Percentiles rank a stretch among this genome's conserved stretches.
phyloP scores from a whole-genome alignment of 2,888 invertebrate genomes.

The Petrolisthes cinctipes region DNA sequence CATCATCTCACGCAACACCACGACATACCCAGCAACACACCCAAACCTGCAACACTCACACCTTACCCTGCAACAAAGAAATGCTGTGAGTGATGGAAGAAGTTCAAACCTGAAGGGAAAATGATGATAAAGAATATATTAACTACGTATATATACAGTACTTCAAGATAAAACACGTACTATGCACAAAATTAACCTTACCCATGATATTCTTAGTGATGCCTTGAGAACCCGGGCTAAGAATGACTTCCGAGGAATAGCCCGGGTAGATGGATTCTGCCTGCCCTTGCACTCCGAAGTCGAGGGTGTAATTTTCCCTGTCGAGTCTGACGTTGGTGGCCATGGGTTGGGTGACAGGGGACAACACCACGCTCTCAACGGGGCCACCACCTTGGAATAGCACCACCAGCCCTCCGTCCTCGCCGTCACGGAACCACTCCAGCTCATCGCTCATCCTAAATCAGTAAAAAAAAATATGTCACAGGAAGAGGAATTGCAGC shows the following conservation, averaged over 20 bases:
- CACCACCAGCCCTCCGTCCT: conserved; percentile 43
- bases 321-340: conserved; percentile 45
- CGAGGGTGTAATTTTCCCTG: background rate
- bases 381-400: conserved; percentile 13
- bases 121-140: too few species aligned
- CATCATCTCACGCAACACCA: too few species aligned
- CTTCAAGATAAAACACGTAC: background rate
- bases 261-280: conserved; percentile 28
- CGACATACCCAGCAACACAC: too few species aligned
- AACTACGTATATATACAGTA: too few species aligned
- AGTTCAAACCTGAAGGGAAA: too few species aligned
- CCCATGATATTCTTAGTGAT: conserved; percentile 47
- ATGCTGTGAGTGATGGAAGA: too few species aligned
- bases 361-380: conserved; percentile 38
- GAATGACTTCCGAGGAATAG: conserved; percentile 31
- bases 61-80: too few species aligned
- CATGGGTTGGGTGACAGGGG: conserved; percentile 41
- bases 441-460: conserved; percentile 4
- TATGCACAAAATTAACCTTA: background rate
- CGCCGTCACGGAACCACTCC: conserved; percentile 35
- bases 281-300: conserved; percentile 47
- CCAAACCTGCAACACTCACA: too few species aligned
- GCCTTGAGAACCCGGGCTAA: background rate
- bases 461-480: background rate
- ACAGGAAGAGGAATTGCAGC: background rate